Evolutionary conservation across 2,797 vertebrate species (phyloP).

Genomic region (Xiphophorus birchmanni): DNA sequence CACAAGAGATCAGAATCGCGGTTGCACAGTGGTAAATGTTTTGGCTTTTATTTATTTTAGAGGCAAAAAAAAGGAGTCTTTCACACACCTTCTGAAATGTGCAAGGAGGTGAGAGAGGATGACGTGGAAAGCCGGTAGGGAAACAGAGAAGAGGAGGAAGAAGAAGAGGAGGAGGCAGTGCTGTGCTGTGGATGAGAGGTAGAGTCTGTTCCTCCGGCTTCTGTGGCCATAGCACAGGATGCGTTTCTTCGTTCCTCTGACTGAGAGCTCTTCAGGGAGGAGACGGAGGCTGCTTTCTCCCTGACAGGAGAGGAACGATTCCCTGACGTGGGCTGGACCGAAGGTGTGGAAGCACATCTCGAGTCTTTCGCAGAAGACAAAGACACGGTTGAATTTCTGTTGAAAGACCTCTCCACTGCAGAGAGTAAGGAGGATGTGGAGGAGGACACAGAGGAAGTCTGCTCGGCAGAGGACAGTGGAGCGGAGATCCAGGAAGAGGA

Average conservation of each 20-base stretch:
- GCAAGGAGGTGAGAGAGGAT: constrained; percentile 91
- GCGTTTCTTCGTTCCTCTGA: constrained; percentile 37
- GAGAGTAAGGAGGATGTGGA: constrained; percentile 67
- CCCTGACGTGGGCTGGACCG: constrained; percentile 38
- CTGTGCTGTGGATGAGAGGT: constrained; percentile 82
- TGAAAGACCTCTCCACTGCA: constrained; percentile 54
- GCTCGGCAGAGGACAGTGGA: constrained; percentile 38
- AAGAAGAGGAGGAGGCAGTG: constrained; percentile 86
- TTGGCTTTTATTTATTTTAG: background rate
- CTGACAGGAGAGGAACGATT: constrained; percentile 34
- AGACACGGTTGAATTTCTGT: constrained; percentile 55
- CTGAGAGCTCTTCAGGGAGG: constrained; percentile 61
- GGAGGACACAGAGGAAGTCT: constrained; percentile 61
- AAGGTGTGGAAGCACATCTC: constrained; percentile 49
- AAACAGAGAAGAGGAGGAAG: constrained; percentile 84
- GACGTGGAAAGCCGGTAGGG: constrained; percentile 81
- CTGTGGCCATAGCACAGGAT: constrained; percentile 18
- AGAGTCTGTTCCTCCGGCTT: constrained; percentile 37
- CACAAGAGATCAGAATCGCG: constrained; percentile 14
- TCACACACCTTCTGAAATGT: constrained; percentile 84
- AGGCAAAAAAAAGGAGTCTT: background rate
- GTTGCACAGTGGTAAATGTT: background rate
- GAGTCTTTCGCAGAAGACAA: constrained; percentile 62
- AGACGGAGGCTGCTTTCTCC: constrained; percentile 53
- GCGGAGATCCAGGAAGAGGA: constrained; percentile 53